Evolutionary conservation across 2,113 vertebrate genomes (phyloP).

Genomic region (Lutjanus erythropterus): DNA sequence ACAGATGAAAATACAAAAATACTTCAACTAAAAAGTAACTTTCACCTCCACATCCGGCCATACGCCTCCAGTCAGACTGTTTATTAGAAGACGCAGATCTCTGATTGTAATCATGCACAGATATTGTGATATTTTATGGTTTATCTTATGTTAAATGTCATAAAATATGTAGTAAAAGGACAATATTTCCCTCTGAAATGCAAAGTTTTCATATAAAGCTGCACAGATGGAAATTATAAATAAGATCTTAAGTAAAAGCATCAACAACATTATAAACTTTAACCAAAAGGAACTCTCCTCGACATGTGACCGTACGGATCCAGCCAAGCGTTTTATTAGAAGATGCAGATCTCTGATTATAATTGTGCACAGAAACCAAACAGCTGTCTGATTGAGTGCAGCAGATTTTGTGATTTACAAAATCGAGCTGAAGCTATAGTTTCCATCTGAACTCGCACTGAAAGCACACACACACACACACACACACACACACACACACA

Average conservation of each 20-base stretch:
- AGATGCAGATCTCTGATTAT: conserved; percentile 33
- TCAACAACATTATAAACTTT: not conserved
- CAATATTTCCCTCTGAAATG: no score
- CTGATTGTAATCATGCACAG: no score
- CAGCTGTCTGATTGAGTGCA: conserved; percentile 51
- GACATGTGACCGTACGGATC: conserved; percentile 1
- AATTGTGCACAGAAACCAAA: conserved; percentile 49
- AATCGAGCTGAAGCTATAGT: conserved; percentile 50
- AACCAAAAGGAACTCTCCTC: not conserved
- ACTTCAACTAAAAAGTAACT: no score
- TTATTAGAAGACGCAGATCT: no score
- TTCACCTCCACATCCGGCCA: no score
- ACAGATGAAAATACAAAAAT: no score
- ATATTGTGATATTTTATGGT: no score
- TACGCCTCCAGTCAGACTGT: no score
- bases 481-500: no score
- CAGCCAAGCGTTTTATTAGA: conserved; percentile 48
- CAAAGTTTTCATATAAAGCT: not conserved
- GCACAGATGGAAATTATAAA: not conserved
- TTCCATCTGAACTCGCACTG: conserved; percentile 61
- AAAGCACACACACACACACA: conserved; percentile 37
- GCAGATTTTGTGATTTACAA: conserved; percentile 65
- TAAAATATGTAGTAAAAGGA: no score
- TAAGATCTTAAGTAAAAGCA: no score
- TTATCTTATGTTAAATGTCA: no score